Base-by-base conservation (phyloP, 2,113 vertebrate species). In the Archocentrus centrarchus region DNA sequence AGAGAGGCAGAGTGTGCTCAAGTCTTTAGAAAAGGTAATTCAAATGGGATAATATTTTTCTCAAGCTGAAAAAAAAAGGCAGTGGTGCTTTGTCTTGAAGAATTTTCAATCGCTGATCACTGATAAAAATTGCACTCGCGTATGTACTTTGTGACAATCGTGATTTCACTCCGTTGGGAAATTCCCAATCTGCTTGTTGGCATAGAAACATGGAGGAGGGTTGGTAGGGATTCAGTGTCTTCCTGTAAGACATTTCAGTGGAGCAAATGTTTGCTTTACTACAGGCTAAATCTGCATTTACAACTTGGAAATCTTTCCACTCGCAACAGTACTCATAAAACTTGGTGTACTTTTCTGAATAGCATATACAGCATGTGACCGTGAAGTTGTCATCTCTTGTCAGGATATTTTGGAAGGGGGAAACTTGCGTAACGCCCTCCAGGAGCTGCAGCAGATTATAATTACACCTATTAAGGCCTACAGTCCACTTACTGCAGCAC, bases 351-450 rank as follows among this genome's bases (percentile, higher is more conserved):
- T 18, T 30, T 53, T 37, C 55, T 44, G 39, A 73, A 22, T 57
- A 47, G 37, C 15, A 32, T 55, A 13, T 3, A 17, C 18, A 79
- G 2, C 17, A 59, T 64, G 10, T 15, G 22, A 44, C 2, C 41
- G 4, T 64, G 20, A 77, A 32, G 7, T 66, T 44, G n/a, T 77
- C 7, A 4, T 64, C 35, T 80, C 14, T 58, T 66, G 41, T 57
- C 91, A 98, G 98, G 98, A 99, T 83, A 97, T 99, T 85, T 95
- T 99, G 79, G 98, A 99, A 92, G 97, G 97, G 0, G 98, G 97
- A n/a, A 98, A 98, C 82, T 92, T 99, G 50, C 96, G 98, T 27
- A 98, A 97, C 0, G 98, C 98, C 30, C 95, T 99, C 32, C 97
- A 98, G 91, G 98, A 99, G 86, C 96, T 99, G 30, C 98, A 98